Evolutionary conservation across 2,797 vertebrate genomes (phyloP), one percentile per base, ranked within the genome.

Genomic region (Betta splendens): DNA sequence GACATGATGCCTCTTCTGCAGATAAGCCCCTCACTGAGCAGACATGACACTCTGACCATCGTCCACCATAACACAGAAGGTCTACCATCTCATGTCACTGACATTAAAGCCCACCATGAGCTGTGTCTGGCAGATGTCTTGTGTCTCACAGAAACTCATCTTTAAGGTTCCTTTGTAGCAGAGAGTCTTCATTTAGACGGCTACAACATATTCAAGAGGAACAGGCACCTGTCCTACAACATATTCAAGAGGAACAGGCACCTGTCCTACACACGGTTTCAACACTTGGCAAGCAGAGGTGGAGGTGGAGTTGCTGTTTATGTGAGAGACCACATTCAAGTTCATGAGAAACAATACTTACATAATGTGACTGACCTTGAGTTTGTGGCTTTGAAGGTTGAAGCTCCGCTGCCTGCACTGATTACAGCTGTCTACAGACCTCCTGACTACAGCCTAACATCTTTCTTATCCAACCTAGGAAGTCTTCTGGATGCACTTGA

Each of bases 301-400:
- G 44, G 46, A 17, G 58, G 69, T 25, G 56, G 72, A 40, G 73
- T n/a, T n/a, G n/a, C n/a, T n/a, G n/a, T n/a, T n/a, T n/a, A n/a
- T n/a, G n/a, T n/a, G n/a, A n/a, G n/a, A n/a, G n/a, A n/a, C n/a
- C n/a, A n/a, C n/a, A n/a, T n/a, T n/a, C n/a, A n/a, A n/a, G n/a
- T n/a, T n/a, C n/a, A n/a, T n/a, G n/a, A n/a, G n/a, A n/a, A n/a
- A n/a, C n/a, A n/a, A n/a, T n/a, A n/a, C n/a, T n/a, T n/a, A n/a
- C n/a, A n/a, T n/a, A n/a, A n/a, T n/a, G n/a, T n/a, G n/a, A n/a
- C n/a, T n/a, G n/a, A n/a, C 16, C 26, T 75, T 12, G 64, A 72
- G 46, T 75, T 74, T 70, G 5, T 54, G 7, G 48, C 16, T 53
- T n/a, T 60, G 8, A 68, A 17, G 29, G 22, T 68, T 17, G 31